Percentiles rank a stretch among this genome's conserved stretches.
These are phyloP conservation scores for Sebastes diploproa DNA, from an alignment of 2,797 vertebrate genomes.

Conservation along the genomic window DNA sequence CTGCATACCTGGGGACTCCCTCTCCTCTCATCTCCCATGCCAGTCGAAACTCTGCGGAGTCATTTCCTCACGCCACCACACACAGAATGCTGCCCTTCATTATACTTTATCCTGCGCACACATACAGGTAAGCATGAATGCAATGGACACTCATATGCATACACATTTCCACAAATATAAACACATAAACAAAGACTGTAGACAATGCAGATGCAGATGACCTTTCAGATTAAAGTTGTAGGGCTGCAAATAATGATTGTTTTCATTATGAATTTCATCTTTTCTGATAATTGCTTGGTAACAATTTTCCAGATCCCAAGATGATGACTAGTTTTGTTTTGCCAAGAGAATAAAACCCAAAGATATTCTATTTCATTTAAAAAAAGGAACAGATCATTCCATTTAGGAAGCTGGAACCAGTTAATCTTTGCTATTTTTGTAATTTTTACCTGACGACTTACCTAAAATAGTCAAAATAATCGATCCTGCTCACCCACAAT, in stretches of 20 bases:
- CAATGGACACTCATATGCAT: not conserved
- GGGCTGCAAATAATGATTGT: not conserved
- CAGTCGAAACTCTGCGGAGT: constrained; percentile 29
- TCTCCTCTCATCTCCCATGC: constrained; percentile 19
- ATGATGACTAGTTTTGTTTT: not conserved
- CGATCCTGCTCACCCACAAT: not conserved
- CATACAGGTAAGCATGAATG: not conserved
- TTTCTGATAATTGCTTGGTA: not conserved
- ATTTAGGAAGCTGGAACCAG: not conserved
- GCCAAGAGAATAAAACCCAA: not conserved
- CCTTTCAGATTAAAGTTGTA: not conserved
- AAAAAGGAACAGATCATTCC: not conserved
- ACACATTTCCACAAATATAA: not conserved
- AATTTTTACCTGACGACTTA: not conserved
- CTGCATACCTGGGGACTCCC: constrained; percentile 56
- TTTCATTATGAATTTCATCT: not conserved
- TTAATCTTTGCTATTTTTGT: not conserved
- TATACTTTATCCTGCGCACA: not conserved
- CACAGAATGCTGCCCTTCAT: not conserved
- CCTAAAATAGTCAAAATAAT: not conserved
- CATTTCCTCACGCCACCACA: not conserved
- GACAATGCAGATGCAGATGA: not conserved
- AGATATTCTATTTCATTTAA: accelerated
- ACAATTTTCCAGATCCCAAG: not conserved
- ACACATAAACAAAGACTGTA: not conserved